A percentile compares a stretch with the other conserved stretches of the same genome.
Conservation (phyloP, 2,113 vertebrate genomes). For the Poicephalus meyeri region DNA sequence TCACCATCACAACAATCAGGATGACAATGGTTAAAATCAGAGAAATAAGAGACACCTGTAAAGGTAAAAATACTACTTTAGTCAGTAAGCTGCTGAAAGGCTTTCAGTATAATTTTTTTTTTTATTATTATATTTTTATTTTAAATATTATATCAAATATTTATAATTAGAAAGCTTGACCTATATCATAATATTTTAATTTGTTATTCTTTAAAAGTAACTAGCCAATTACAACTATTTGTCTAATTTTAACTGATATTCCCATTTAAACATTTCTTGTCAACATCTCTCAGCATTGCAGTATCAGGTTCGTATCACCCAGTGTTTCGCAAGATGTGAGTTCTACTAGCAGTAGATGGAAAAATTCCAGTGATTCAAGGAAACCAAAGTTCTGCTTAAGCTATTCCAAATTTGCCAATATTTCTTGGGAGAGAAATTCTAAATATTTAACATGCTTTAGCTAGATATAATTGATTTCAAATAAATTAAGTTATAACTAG, state of each 20-base stretch:
- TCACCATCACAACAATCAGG: slow-evolving; percentile 82
- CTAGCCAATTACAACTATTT: background rate
- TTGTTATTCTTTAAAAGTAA: background rate
- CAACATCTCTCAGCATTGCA: background rate
- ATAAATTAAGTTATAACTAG: background rate
- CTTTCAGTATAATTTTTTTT: background rate
- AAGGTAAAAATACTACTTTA: background rate
- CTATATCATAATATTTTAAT: background rate
- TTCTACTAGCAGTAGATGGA: background rate
- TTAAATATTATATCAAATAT: background rate
- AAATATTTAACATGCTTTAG: background rate
- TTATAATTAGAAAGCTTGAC: background rate
- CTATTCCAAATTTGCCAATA: background rate
- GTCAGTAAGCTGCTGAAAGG: background rate
- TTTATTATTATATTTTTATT: background rate
- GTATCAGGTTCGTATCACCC: background rate
- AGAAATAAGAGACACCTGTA: slow-evolving; percentile 89
- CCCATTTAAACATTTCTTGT: background rate
- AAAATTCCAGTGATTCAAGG: background rate
- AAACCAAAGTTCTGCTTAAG: background rate
- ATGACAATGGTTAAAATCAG: slow-evolving; percentile 86
- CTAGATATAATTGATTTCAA: background rate
- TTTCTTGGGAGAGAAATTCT: background rate
- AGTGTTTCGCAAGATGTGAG: background rate
- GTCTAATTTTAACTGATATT: background rate